Percentiles rank a stretch among this genome's conserved stretches.
These are phyloP conservation scores for Drosophila biarmipes DNA, from an alignment of 1,140 invertebrate genomes.

Conservation along the genomic window DNA sequence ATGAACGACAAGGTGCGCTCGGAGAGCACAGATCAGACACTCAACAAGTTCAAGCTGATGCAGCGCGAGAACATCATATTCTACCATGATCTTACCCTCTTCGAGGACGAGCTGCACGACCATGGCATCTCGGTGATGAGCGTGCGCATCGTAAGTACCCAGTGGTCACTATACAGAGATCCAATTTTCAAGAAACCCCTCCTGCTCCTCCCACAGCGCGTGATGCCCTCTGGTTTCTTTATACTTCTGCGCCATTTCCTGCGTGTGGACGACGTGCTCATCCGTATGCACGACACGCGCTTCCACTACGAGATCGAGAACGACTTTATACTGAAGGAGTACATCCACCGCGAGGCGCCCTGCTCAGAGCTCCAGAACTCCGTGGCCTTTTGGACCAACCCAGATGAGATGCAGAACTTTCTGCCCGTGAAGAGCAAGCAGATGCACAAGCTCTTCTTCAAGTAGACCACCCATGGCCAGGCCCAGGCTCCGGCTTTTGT, in stretches of 20 bases:
- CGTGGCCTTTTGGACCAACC: constrained; percentile 85
- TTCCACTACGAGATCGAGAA: constrained; percentile 93
- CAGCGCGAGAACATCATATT: constrained; percentile 96
- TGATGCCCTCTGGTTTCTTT: constrained; percentile 97
- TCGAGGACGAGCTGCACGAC: constrained; percentile 99
- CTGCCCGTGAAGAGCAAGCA: constrained; percentile 85
- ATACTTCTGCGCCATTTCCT: constrained; percentile 96
- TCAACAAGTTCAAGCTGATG: constrained; percentile 96
- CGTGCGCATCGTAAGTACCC: constrained; percentile 96
- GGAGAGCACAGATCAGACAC: constrained; percentile 89
- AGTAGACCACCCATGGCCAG: constrained; percentile 30
- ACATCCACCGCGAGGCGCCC: constrained; percentile 90
- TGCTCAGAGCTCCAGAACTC: constrained; percentile 84
- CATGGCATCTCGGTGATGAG: constrained; percentile 96
- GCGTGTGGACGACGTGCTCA: constrained; percentile 96
- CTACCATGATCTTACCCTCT: constrained; percentile 96
- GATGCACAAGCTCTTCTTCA: constrained; percentile 85
- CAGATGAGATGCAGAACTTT: constrained; percentile 86
- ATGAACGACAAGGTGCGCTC: constrained; percentile 87
- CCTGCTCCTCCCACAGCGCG: constrained; percentile 88
- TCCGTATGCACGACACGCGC: constrained; percentile 96
- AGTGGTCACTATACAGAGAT: too few species aligned
- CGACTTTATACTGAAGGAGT: constrained; percentile 91
- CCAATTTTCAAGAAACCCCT: background rate
- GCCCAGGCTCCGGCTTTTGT: background rate